A percentile compares a stretch with the other conserved stretches of the same genome.
Evolutionary conservation across 2,888 invertebrate genomes (phyloP).

Genomic region (Patella ulyssiponensis): DNA sequence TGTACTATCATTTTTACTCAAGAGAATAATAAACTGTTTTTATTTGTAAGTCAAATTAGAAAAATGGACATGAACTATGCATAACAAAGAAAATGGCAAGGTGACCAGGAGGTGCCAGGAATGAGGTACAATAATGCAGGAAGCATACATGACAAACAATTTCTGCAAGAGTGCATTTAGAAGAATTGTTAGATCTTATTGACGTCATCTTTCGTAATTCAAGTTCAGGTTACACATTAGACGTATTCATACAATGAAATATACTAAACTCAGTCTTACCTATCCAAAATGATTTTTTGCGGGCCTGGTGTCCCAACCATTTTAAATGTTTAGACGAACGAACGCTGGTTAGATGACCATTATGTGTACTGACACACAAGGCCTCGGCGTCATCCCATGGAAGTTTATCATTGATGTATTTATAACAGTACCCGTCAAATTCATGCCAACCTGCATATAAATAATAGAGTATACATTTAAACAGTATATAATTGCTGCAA

Average conservation of each 20-base stretch:
- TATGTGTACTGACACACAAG: slow-evolving; percentile 56
- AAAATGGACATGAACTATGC: too few relatives aligned
- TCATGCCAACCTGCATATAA: slow-evolving; percentile 59
- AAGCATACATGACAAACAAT: too few relatives aligned
- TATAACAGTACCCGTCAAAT: slow-evolving; percentile 65
- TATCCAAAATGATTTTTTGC: slow-evolving; percentile 67
- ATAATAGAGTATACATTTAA: too few relatives aligned
- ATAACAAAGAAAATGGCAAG: too few relatives aligned
- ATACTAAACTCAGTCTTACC: slow-evolving; percentile 48
- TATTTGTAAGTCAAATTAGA: too few relatives aligned
- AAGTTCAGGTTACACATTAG: neutral
- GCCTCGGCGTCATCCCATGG: slow-evolving; percentile 67
- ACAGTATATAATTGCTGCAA: too few relatives aligned
- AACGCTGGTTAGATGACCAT: slow-evolving; percentile 63
- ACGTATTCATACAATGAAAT: neutral
- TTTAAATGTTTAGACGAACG: slow-evolving; percentile 57
- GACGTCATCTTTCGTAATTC: neutral
- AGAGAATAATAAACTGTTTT: too few relatives aligned
- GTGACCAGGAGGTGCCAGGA: too few relatives aligned
- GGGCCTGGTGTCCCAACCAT: slow-evolving; percentile 59
- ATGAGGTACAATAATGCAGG: too few relatives aligned
- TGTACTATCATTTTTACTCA: too few relatives aligned
- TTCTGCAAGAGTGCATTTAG: neutral
- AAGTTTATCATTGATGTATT: slow-evolving; percentile 56
- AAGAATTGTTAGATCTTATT: neutral